phyloP scores from a whole-genome alignment of 2,888 invertebrate species.

The Drosophila multiciliata region DNA sequence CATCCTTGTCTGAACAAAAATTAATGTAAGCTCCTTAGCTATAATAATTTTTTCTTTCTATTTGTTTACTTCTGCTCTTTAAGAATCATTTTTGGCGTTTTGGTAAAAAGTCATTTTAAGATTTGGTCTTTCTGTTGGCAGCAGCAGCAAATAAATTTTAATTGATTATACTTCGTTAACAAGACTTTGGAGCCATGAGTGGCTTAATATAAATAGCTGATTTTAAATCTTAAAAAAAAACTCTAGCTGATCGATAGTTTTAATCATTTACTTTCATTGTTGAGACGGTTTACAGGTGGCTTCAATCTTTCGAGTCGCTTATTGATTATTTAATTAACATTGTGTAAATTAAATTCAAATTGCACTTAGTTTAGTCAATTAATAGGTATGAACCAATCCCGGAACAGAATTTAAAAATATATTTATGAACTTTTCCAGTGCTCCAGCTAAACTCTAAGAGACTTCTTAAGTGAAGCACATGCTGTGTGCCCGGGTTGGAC shows the following conservation, averaged over 20 bases:
- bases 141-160: not conserved
- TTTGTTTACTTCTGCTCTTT: not conserved
- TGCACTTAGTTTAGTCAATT: not conserved
- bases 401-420: not conserved
- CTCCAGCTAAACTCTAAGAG: not conserved
- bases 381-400: not conserved
- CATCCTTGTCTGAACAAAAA: not conserved
- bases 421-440: not conserved
- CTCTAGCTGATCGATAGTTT: not conserved
- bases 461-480: slow-evolving; percentile 3
- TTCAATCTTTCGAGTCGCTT: not conserved
- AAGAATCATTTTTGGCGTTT: not conserved
- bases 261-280: not conserved
- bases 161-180: not conserved
- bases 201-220: not conserved
- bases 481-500: slow-evolving; percentile 4
- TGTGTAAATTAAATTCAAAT: not conserved
- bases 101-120: not conserved
- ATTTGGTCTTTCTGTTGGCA: not conserved
- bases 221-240: not conserved
- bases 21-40: not conserved
- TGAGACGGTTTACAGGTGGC: not conserved
- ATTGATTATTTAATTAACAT: not conserved
- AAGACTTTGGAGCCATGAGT: not conserved
- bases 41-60: not conserved